phyloP scores from a whole-genome alignment of 2,888 invertebrate species.

The Erynnis tages region DNA sequence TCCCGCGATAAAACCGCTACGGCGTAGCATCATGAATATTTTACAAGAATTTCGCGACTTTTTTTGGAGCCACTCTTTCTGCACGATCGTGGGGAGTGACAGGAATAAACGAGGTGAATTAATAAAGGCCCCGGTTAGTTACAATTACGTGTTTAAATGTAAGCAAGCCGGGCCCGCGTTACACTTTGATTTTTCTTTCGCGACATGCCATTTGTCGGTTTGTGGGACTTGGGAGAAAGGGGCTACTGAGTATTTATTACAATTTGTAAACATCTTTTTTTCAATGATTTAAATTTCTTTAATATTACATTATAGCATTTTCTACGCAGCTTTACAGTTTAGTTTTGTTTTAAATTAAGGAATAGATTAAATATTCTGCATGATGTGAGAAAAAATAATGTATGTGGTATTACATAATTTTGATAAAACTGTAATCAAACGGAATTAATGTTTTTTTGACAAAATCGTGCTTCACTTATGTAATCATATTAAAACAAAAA shows the following conservation, averaged over 20 bases:
- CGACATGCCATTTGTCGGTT: constrained; percentile 74
- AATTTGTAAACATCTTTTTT: not conserved
- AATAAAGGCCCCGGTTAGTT: constrained; percentile 79
- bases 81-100: constrained; percentile 53
- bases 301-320: too few relatives aligned
- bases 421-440: too few relatives aligned
- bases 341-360: too few relatives aligned
- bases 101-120: constrained; percentile 76
- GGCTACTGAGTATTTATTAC: constrained; percentile 36
- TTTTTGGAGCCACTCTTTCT: constrained; percentile 52
- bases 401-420: too few relatives aligned
- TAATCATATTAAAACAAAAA: too few relatives aligned
- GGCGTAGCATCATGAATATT: constrained; percentile 65
- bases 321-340: too few relatives aligned
- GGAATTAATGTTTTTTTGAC: too few relatives aligned
- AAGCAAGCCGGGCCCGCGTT: constrained; percentile 73
- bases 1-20: constrained; percentile 18
- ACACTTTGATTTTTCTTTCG: constrained; percentile 75
- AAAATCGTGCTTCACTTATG: too few relatives aligned
- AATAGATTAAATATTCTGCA: too few relatives aligned
- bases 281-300: not conserved
- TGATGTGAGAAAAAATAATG: too few relatives aligned
- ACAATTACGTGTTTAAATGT: constrained; percentile 81
- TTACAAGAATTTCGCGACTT: constrained; percentile 49
- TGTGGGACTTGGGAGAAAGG: constrained; percentile 35